phyloP scores from a whole-genome alignment of 2,888 invertebrate species.

The Pomacea canaliculata region DNA sequence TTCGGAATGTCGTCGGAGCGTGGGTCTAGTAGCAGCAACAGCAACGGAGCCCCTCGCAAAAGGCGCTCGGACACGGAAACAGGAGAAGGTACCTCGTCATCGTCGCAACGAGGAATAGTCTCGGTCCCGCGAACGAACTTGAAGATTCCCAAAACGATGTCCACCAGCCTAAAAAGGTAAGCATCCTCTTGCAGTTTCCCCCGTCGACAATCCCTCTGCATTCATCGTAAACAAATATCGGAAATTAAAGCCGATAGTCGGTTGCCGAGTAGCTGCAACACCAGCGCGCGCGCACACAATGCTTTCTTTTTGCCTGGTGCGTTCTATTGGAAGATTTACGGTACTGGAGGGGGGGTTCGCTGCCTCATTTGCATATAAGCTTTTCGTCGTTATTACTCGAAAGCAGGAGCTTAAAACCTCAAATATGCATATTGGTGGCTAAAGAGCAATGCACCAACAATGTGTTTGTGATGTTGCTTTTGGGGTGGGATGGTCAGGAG shows the following conservation, averaged over 20 bases:
- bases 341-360: conserved; percentile 10
- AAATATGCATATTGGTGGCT: not conserved
- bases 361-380: conserved; percentile 35
- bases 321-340: conserved; percentile 17
- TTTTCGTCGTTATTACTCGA: conserved; percentile 16
- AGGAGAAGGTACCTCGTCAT: conserved; percentile 22
- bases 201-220: not conserved
- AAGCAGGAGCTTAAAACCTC: not conserved
- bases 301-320: not conserved
- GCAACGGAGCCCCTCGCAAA: conserved; percentile 12
- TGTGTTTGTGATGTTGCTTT: not conserved
- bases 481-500: not conserved
- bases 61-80: conserved; percentile 17
- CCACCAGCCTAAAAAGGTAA: conserved; percentile 35
- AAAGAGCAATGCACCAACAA: conserved; percentile 9
- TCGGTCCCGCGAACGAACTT: conserved; percentile 5
- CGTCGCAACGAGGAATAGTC: conserved; percentile 1
- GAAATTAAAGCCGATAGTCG: not conserved
- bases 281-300: not conserved
- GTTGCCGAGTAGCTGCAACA: conserved; percentile 1
- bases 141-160: conserved; percentile 32
- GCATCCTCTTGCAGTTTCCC: not conserved
- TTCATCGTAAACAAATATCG: not conserved
- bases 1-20: conserved; percentile 17
- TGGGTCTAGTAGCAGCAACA: conserved; percentile 19